Evolutionary conservation across 2,797 vertebrate genomes (phyloP), one percentile per base, ranked within the genome.

Genomic region (Mormyrops boulengeri): DNA sequence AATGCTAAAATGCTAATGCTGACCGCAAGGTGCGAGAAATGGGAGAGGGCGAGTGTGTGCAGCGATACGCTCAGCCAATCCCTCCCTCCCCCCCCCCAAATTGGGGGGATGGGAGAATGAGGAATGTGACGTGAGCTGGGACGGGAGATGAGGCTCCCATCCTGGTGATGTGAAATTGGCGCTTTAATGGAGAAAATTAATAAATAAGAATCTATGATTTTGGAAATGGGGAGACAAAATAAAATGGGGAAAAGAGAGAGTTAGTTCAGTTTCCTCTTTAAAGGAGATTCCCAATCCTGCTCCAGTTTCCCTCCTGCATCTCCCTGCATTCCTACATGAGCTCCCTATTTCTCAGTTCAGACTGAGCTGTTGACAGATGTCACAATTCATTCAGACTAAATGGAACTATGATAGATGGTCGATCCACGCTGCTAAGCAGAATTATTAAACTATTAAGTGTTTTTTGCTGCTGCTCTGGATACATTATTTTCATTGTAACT

Each of bases 181-280:
- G 92, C 90, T 95, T 98, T 96, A 98, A 96, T 96, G 96, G 91
- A 97, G 95, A 93, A 97, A 97, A 97, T 97, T 97, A 97, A 97
- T 97, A 95, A 96, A 97, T 95, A 98, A 96, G 95, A 97, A 97
- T 97, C 97, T 98, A 95, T 95, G 96, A 91, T 94, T 94, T 96
- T 90, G 95, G 94, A 92, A 90, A 92, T 90, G 93, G 94, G 92
- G 94, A 94, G 92, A 94, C 92, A 95, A 90, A 95, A 94, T 92
- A 95, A 90, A 95, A 92, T 95, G 93, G 90, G 88, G 0, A 14
- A 91, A 90, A 73, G 90, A 92, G 92, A 91, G 89, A 53, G 93
- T 97, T 97, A 97, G 96, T 94, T 88, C 82, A 84, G 12, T n/a
- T 17, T 80, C 50, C 66, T 19, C 7, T 38, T 49, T 11, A 12